Evolutionary conservation across 1,140 invertebrate species (phyloP), one percentile per base, ranked within the genome.

Genomic region (Brachionus rotundiformis): DNA sequence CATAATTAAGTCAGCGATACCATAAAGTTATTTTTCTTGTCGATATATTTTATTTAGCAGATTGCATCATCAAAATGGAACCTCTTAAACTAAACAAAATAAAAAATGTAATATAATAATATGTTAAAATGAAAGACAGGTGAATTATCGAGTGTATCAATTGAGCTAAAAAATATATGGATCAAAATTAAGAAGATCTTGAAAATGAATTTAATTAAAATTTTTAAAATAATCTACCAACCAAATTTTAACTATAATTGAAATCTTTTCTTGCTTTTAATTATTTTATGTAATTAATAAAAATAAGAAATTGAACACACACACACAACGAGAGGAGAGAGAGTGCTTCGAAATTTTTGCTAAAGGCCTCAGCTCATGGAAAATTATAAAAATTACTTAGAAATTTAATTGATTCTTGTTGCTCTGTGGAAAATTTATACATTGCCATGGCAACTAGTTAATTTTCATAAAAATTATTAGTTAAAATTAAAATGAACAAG

Each of bases 281-380:
- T 68, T 68, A 68, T 68, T 68, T 68, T 68, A 68, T 68, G 63
- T 68, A 68, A 68, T 68, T 68, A 68, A 36, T 33, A 41, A n/a
- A n/a, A n/a, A 41, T 41, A 36, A 33, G 29, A 63, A 36, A 68
- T 36, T 19, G 31, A 68, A 33, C 33, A n/a, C 47, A 54, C 47
- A 33, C 33, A n/a, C 47, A 54, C 47, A 19, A 36, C 29, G 16
- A 68, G 33, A 68, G 19, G 33, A 68, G 19, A 68, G 33, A 36
- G 31, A 68, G 63, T 10, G 63, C 29, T 36, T 68, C 16, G 33
- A 31, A 68, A 36, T 68, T 68, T 68, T 68, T 10, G 29, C 11
- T 19, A 36, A 36, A 33, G 11, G 29, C 33, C 33, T 68, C n/a
- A 33, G 63, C 31, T 68, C 61, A 29, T 63, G 25, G 5, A 63